Evolutionary conservation across 2,888 invertebrate genomes (phyloP), one percentile per base, ranked within the genome.

Genomic region (Ganaspis brasiliensis): DNA sequence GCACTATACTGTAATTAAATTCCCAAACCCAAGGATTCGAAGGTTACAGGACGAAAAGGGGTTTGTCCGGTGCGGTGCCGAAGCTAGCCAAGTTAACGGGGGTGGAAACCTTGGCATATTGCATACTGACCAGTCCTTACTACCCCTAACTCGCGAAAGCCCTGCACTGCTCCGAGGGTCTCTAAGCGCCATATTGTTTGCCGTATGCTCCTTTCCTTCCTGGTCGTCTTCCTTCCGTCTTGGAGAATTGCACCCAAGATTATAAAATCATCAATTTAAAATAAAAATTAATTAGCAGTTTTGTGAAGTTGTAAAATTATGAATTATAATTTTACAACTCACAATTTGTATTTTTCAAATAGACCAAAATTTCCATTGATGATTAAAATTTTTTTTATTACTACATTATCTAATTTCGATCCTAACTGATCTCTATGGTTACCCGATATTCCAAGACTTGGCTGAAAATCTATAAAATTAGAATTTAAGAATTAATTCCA

Each of bases 1-100:
- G 90, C 90, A 91, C 91, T 90, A 89, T 89, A 89, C 88, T 89
- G 91, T 91, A 91, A 91, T 91, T 91, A 91, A 91, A 91, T 91
- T 91, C 90, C 89, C 91, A 91, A 90, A 90, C 89, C 89, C 89
- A 88, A 90, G 90, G 90, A 90, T 90, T 90, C 84, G 83, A 79
- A 85, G 86, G 85, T 85, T 86, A 85, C 84, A 82, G 81, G 73
- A 79, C 78, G 80, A 76, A 77, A 81, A 81, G 81, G 81, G 82
- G 80, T 72, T 40, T 77, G 78, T 73, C 76, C 77, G 55, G 80
- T 72, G 75, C 72, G 67, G 81, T 74, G 35, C 31, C 16, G 52
- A 55, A 35, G 14, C 45, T 21, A 72, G 67, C 79, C 78, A 75
- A 79, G 77, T 76, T 71, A 67, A 70, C 74, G 78, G 70, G 63